Base-by-base conservation (phyloP, 2,113 vertebrate genomes). In the Axis porcinus region DNA sequence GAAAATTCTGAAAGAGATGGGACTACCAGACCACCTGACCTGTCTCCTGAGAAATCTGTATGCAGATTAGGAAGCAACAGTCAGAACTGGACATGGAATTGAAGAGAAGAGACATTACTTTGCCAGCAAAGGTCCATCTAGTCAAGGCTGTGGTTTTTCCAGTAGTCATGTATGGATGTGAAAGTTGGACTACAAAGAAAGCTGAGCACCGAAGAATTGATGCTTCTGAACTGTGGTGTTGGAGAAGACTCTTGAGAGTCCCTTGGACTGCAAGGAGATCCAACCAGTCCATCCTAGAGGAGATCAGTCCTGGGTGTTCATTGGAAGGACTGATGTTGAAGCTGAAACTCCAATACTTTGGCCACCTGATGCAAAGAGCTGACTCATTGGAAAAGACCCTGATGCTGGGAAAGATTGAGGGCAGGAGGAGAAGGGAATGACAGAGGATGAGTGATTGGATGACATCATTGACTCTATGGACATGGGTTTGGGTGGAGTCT, bases 121-220 rank as follows among this genome's bases (percentile, higher is more conserved):
- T 30, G 6, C 13, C 28, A 62, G 30, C 6, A 30, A 62, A 30
- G 13, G 13, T 62, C 28, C 28, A 0, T 62, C 30, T 64, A 33
- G 30, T 33, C 30, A 64, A 64, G 30, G 3, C 60, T 16, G 19
- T 62, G 14, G 15, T 64, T 64, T 64, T 64, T 33, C 62, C 15
- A 8, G 30, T 64, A 15, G 60, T 16, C 30, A 64, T 16, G 14
- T 64, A 16, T 33, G 30, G 60, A 62, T 33, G 60, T 62, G 28
- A 62, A 30, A 64, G 15, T 64, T 64, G 60, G 30, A 64, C 62
- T 64, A 6, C n/a, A 30, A 64, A 64, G 62, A 64, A 64, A 33
- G 3, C 30, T 33, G 3, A 64, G 62, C 1, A 1, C 3, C 1
- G 0, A 64, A 33, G 15, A 64, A 64, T 64, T 64, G 62, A 64